A percentile compares a stretch with the other conserved stretches of the same genome.
Conservation (phyloP, 2,113 vertebrate species). For the Platysteira castanea region DNA sequence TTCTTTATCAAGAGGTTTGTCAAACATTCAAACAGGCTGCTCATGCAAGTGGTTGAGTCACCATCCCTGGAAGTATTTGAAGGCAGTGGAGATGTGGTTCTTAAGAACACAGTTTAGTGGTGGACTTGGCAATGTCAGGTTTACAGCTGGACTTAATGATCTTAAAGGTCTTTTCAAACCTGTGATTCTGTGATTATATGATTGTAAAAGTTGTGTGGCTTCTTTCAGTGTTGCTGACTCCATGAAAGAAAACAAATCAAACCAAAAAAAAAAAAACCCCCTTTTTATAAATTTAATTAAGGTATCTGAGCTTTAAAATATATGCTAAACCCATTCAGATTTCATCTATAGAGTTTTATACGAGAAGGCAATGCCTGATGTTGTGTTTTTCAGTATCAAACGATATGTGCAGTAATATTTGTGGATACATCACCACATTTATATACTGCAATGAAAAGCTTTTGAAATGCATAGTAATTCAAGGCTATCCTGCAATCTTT, state of each 20-base stretch:
- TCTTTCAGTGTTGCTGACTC: neutral
- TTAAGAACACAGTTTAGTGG: neutral
- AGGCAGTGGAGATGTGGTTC: accelerated
- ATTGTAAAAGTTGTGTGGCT: neutral
- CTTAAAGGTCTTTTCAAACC: neutral
- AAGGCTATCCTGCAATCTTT: neutral
- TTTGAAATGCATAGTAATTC: neutral
- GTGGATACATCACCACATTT: neutral
- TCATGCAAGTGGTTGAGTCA: neutral
- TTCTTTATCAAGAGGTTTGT: neutral
- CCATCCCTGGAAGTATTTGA: neutral
- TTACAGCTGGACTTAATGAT: neutral
- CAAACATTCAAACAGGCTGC: neutral
- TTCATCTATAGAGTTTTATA: neutral
- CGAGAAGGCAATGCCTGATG: neutral
- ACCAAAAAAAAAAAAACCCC: neutral
- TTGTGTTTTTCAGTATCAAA: neutral
- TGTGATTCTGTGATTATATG: neutral
- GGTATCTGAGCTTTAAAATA: neutral
- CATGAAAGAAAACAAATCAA: neutral
- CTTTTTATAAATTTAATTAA: neutral
- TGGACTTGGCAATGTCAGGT: neutral
- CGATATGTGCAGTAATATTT: neutral
- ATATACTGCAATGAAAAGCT: neutral
- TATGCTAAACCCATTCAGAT: neutral